Evolutionary conservation across 2,888 invertebrate species (phyloP).

Genomic region (Sepiola atlantica): DNA sequence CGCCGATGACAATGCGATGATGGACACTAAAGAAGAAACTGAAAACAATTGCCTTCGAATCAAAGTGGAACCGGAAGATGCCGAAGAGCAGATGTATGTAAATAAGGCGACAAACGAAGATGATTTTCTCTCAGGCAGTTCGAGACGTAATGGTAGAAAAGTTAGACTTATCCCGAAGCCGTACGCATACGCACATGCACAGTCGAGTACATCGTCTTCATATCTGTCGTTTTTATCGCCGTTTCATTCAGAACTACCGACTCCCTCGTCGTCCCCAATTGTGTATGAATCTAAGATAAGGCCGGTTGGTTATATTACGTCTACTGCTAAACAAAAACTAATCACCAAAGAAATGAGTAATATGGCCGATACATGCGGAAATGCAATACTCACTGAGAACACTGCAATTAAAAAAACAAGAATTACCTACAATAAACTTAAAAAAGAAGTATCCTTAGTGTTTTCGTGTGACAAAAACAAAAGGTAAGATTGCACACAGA

Average conservation of each 20-base stretch:
- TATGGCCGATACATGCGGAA: not conserved
- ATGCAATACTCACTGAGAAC: not conserved
- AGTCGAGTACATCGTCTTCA: not conserved
- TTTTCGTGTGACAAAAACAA: not conserved
- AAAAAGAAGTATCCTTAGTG: not conserved
- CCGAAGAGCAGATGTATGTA: not conserved
- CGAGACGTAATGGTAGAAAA: not conserved
- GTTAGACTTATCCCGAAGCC: too few relatives aligned
- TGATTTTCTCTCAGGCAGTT: not conserved
- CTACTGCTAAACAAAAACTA: not conserved
- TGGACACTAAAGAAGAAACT: not conserved
- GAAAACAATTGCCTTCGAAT: not conserved
- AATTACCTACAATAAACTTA: not conserved
- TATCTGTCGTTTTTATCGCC: not conserved
- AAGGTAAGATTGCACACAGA: not conserved
- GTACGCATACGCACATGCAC: not conserved
- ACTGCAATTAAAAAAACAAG: not conserved
- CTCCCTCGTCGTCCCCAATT: not conserved
- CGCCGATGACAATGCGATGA: not conserved
- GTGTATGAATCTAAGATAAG: not conserved
- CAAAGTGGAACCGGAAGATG: not conserved
- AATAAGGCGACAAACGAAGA: not conserved
- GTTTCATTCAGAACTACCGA: not conserved
- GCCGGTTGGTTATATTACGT: not conserved
- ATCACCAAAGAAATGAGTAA: slow-evolving; percentile 3